These are phyloP conservation scores for Euspilapteryx auroguttella DNA, from an alignment of 2,888 invertebrate species.

Conservation along the genomic window DNA sequence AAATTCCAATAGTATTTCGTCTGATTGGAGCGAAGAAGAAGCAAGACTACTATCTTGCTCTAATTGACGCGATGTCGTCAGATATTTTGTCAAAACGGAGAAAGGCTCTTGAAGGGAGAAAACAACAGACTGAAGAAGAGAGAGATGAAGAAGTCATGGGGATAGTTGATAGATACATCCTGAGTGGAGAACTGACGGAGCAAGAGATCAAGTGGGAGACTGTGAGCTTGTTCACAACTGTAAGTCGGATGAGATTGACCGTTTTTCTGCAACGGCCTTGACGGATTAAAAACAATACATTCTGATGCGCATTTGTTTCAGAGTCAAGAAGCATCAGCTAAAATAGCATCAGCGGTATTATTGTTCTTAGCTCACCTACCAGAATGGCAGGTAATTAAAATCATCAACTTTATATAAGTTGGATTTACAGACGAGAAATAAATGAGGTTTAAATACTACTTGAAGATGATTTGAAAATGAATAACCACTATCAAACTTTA, in stretches of 20 bases:
- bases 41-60: constrained; percentile 13
- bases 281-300: not conserved
- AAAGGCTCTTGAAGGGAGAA: constrained; percentile 11
- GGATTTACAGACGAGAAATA: too few species aligned
- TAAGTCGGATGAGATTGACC: too few species aligned
- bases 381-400: constrained; percentile 31
- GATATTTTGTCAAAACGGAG: constrained; percentile 22
- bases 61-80: constrained; percentile 16
- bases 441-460: too few species aligned
- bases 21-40: constrained; percentile 15
- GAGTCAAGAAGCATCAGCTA: constrained; percentile 47
- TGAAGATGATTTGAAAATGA: too few species aligned
- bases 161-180: constrained; percentile 27
- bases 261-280: too few species aligned
- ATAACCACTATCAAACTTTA: too few species aligned
- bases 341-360: constrained; percentile 30
- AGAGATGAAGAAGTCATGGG: constrained; percentile 18
- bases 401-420: too few species aligned
- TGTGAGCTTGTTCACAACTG: constrained; percentile 33
- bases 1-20: constrained; percentile 27
- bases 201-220: constrained; percentile 24
- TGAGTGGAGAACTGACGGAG: constrained; percentile 21
- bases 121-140: constrained; percentile 5
- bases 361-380: constrained; percentile 32
- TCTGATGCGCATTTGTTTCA: constrained; percentile 13